phyloP scores from a whole-genome alignment of 2,888 invertebrate genomes.

The Synergus umbraculus region DNA sequence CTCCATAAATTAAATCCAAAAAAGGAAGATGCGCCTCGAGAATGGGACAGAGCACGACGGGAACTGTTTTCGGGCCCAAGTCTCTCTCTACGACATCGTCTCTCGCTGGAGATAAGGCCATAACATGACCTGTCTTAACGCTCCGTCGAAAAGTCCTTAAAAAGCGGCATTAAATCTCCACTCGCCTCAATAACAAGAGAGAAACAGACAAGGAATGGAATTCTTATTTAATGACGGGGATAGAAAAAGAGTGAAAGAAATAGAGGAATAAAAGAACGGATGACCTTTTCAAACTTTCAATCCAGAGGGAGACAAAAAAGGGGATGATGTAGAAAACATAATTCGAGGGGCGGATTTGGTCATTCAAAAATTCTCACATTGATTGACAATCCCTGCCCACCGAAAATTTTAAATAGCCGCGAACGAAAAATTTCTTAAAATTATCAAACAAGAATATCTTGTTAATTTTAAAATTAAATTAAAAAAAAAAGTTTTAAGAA shows the following conservation, averaged over 20 bases:
- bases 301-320: neutral
- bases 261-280: neutral
- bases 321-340: neutral
- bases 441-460: no score
- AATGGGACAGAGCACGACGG: conserved; percentile 63
- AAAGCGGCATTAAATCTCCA: conserved; percentile 55
- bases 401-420: no score
- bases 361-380: neutral
- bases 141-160: conserved; percentile 58
- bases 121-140: conserved; percentile 74
- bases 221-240: conserved; percentile 26
- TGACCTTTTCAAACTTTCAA: neutral
- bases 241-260: conserved; percentile 44
- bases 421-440: no score
- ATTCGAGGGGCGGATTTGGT: conserved; percentile 7
- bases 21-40: conserved; percentile 64
- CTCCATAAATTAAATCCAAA: conserved; percentile 73
- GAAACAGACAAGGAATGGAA: conserved; percentile 10
- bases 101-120: conserved; percentile 68
- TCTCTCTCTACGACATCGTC: conserved; percentile 59
- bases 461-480: no score
- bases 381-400: neutral
- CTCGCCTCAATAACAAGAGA: conserved; percentile 40
- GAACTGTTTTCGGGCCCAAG: conserved; percentile 62
- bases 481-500: no score